phyloP scores from a whole-genome alignment of 2,113 vertebrate genomes.

The Semnornis frantzii region DNA sequence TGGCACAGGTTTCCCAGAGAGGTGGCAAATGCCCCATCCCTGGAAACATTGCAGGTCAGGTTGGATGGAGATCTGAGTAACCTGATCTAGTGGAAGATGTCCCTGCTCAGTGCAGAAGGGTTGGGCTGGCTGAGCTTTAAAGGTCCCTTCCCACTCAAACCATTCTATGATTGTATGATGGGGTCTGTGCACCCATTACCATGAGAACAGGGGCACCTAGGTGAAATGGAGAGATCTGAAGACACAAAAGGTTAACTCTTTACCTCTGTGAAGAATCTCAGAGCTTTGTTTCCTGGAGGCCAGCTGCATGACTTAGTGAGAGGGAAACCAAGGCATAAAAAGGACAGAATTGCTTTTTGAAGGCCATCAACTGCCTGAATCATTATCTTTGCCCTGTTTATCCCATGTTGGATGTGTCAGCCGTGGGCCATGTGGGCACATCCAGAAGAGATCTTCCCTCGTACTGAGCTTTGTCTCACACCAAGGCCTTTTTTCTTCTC shows the following conservation, averaged over 20 bases:
- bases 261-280: neutral
- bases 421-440: accelerated
- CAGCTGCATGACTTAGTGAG: neutral
- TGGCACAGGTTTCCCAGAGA: too few species aligned
- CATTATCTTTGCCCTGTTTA: too few species aligned
- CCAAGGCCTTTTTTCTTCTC: neutral
- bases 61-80: too few species aligned
- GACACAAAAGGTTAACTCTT: neutral
- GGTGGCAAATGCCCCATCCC: too few species aligned
- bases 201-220: accelerated
- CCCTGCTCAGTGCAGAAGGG: too few species aligned
- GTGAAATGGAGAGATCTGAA: neutral
- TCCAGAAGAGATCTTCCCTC: neutral
- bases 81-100: too few species aligned
- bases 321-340: neutral
- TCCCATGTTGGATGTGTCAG: neutral
- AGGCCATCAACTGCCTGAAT: neutral
- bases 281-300: neutral
- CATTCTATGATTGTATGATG: too few species aligned
- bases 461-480: neutral
- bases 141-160: too few species aligned
- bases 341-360: neutral
- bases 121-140: too few species aligned
- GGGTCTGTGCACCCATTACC: neutral
- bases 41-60: too few species aligned